Percentiles rank a stretch among this genome's conserved stretches.
phyloP scores from a whole-genome alignment of 2,888 invertebrate genomes.

The Prostheceraeus crozeri region DNA sequence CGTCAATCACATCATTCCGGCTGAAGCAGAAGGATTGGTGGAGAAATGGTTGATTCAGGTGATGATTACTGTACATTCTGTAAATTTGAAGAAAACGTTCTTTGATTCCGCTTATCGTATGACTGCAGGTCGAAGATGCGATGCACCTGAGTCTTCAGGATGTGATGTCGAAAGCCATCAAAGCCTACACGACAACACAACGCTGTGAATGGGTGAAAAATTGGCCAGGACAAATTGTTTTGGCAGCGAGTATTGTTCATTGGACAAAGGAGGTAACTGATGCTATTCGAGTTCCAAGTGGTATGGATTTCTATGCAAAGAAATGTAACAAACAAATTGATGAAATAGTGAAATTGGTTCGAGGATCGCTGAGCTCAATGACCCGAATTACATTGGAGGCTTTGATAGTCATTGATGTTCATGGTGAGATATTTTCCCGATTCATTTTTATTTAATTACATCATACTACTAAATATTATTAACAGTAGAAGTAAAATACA shows the following conservation, averaged over 20 bases:
- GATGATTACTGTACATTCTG: neutral
- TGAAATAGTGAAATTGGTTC: slow-evolving; percentile 53
- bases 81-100: neutral
- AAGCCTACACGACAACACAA: slow-evolving; percentile 50
- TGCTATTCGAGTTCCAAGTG: slow-evolving; percentile 45
- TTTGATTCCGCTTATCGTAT: slow-evolving; percentile 44
- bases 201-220: slow-evolving; percentile 53
- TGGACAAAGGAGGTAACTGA: slow-evolving; percentile 56
- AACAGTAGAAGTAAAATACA: too few species aligned
- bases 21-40: slow-evolving; percentile 53
- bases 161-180: slow-evolving; percentile 67
- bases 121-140: slow-evolving; percentile 72
- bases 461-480: neutral
- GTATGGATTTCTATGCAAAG: slow-evolving; percentile 47
- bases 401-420: slow-evolving; percentile 56
- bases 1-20: slow-evolving; percentile 47
- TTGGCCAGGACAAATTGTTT: slow-evolving; percentile 57
- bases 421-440: slow-evolving; percentile 51
- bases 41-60: slow-evolving; percentile 56
- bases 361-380: slow-evolving; percentile 54
- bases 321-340: slow-evolving; percentile 54
- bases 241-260: slow-evolving; percentile 53
- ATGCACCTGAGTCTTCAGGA: slow-evolving; percentile 77
- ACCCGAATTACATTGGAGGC: slow-evolving; percentile 55
- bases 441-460: neutral